Base-by-base conservation (phyloP, 2,113 vertebrate species). In the Cyprinodon variegatus region DNA sequence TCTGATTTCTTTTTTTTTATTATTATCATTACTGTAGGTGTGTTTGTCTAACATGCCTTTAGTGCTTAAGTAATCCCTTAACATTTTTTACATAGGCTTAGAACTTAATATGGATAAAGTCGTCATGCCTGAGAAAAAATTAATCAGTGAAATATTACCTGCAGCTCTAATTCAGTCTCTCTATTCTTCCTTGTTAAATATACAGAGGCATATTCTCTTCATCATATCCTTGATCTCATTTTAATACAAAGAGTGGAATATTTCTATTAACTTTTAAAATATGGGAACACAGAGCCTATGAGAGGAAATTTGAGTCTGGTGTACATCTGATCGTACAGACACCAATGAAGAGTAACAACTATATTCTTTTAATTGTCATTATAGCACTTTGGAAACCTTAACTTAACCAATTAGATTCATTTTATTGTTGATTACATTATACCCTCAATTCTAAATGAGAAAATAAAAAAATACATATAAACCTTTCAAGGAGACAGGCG, bases 141-240 rank as follows among this genome's bases (percentile, higher is more conserved):
- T 57, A 15, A 57, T n/a, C 17, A 20, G 50, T 57, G 50, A 57
- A 57, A 57, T 57, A 57, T 57, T 20, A 57, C 50, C 50, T 20
- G 17, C 13, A 57, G 17, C n/a, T 57, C 50, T 57, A 57, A 57
- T 57, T 57, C 50, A 57, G 50, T 20, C 50, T 57, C 17, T 57
- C 50, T 57, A 57, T 57, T 57, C 50, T 57, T 57, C 50, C 50
- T 57, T 57, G 50, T 57, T 57, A 57, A 57, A 57, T 57, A 57
- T 57, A 57, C 50, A 57, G 50, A 57, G 20, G n/a, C 6, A 8
- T 17, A 8, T 20, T 57, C 50, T 20, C 17, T 57, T 57, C 50
- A 57, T 57, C 50, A 57, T 57, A 20, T 7, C 20, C 50, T 53
- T 53, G 50, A 57, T 57, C 50, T 57, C 6, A 57, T 20, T 57